Evolutionary conservation across 2,113 vertebrate genomes (phyloP), one percentile per base, ranked within the genome.

Genomic region (Upupa epops): DNA sequence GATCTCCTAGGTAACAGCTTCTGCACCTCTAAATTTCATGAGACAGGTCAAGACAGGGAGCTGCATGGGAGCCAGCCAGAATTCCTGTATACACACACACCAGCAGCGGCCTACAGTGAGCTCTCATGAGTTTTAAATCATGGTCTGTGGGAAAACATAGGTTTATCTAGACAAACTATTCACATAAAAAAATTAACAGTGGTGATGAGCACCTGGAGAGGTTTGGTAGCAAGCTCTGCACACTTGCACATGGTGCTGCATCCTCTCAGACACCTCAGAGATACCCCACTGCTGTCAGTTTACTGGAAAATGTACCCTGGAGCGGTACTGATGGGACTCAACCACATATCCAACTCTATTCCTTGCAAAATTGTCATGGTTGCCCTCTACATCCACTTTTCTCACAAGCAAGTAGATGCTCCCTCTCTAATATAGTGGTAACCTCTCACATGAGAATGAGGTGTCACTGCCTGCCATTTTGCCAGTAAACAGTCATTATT

Each of bases 1-100:
- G 46, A 58, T 85, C 55, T 79, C 88, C 89, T 90, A 92, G 90
- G 76, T 93, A 88, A 91, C 63, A 91, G 31, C 48, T 89, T 83
- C 85, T 94, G 28, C 8, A 14, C 89, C 88, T 89, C 66, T 72
- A 74, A 59, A 77, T 96, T 94, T 74, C 82, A 66, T 10, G 31
- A 68, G 68, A 70, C 80, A 92, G 71, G 80, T 31, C 74, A 84
- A 89, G 84, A 71, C 91, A 93, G 52, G 77, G 48, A 79, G 58
- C 55, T 63, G 73, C 49, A 56, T 51, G 69, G 73, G 49, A 93
- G 51, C 45, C 88, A 91, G 83, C 70, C 92, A 90, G 88, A 79
- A 85, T 88, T 87, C 70, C 86, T 88, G 71, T 80, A 25, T 82
- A 80, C 18, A 42, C 54, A 82, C 61, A 92, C 89, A 42, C 40